Percentiles rank a stretch among this genome's conserved stretches.
phyloP scores from a whole-genome alignment of 1,140 invertebrate genomes.

The Zaprionus taronus region DNA sequence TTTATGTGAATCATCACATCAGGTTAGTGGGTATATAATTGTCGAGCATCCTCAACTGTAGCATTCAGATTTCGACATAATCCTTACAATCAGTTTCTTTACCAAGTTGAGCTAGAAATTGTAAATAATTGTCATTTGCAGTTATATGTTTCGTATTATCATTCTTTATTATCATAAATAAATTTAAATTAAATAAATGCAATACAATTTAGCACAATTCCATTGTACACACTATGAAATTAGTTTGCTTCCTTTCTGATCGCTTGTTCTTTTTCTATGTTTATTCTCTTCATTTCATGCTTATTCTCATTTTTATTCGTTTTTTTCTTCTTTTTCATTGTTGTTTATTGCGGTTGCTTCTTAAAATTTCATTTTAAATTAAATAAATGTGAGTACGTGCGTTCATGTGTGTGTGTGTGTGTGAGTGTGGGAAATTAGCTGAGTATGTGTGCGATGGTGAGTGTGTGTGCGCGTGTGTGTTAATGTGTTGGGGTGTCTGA shows the following conservation, averaged over 20 bases:
- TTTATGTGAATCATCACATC: no score
- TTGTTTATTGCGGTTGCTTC: slow-evolving; percentile 57
- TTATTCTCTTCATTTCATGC: slow-evolving; percentile 36
- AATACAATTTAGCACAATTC: slow-evolving; percentile 82
- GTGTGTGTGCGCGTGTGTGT: slow-evolving; percentile 32
- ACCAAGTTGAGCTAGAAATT: not conserved
- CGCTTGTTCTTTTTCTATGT: slow-evolving; percentile 43
- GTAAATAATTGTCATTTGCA: not conserved
- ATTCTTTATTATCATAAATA: slow-evolving; percentile 83
- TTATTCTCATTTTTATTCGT: slow-evolving; percentile 1
- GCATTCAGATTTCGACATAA: no score
- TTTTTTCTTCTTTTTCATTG: slow-evolving; percentile 42
- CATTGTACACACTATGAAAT: slow-evolving; percentile 70
- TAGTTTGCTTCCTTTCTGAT: slow-evolving; percentile 60
- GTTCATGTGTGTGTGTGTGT: slow-evolving; percentile 41
- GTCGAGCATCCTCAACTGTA: no score
- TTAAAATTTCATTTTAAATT: slow-evolving; percentile 51
- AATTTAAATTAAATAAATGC: slow-evolving; percentile 83
- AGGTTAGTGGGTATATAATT: no score
- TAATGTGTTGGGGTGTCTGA: slow-evolving; percentile 46
- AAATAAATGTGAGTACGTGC: slow-evolving; percentile 71
- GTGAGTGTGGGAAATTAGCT: slow-evolving; percentile 34
- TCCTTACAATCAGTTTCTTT: not conserved
- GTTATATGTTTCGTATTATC: slow-evolving; percentile 60
- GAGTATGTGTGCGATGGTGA: slow-evolving; percentile 34